Conservation (phyloP, 2,888 invertebrate genomes). For the Penaeus monodon region DNA sequence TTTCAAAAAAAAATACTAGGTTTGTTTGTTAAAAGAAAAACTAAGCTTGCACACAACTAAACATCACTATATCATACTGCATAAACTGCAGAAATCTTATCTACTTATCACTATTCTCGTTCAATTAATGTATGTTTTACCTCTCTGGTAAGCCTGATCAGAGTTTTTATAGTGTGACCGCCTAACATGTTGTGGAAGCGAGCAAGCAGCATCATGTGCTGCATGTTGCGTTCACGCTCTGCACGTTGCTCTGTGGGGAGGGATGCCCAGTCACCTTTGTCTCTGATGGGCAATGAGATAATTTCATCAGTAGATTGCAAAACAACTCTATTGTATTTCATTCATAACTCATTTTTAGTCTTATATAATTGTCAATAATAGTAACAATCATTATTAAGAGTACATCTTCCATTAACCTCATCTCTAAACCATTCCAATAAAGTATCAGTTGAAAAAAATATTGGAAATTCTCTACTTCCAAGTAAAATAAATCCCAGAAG, state of each 20-base stretch:
- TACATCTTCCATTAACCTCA: too few relatives aligned
- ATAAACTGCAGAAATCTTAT: not conserved
- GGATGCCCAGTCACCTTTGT: constrained; percentile 76
- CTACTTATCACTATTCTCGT: not conserved
- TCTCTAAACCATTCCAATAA: too few relatives aligned
- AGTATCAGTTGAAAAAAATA: too few relatives aligned
- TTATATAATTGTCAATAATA: too few relatives aligned
- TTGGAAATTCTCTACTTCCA: not conserved
- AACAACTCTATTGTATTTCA: not conserved
- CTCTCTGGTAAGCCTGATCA: constrained; percentile 79
- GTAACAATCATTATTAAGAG: too few relatives aligned
- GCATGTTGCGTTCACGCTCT: constrained; percentile 80
- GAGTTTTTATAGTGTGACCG: constrained; percentile 85
- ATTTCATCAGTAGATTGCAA: not conserved
- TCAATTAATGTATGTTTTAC: constrained; percentile 28
- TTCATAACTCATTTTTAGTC: too few relatives aligned
- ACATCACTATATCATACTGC: too few relatives aligned
- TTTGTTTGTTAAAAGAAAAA: too few relatives aligned
- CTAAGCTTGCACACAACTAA: too few relatives aligned
- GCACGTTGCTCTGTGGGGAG: constrained; percentile 80
- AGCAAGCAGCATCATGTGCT: constrained; percentile 86
- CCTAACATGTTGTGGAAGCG: constrained; percentile 93
- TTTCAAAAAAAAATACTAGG: too few relatives aligned
- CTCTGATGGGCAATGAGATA: constrained; percentile 21
- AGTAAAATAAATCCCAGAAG: constrained; percentile 29